Evolutionary conservation across 2,113 vertebrate genomes (phyloP), one percentile per base, ranked within the genome.

Genomic region (Martes martes): DNA sequence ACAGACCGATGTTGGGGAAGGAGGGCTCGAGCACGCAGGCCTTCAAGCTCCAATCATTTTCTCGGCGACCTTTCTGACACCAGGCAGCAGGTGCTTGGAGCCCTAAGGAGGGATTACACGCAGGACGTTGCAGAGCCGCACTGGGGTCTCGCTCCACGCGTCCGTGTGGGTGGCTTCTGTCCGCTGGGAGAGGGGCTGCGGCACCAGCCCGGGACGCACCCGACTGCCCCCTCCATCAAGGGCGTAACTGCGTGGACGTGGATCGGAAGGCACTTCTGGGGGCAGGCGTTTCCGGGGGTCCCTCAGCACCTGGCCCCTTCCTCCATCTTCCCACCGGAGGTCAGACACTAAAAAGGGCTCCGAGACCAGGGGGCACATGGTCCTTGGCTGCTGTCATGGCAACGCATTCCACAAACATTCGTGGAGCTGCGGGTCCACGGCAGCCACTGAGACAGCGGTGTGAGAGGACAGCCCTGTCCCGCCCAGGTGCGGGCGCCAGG

Each of bases 361-460:
- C 5, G 0, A 31, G 13, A 6, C 5, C 55, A 7, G 47, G 0
- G 4, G 36, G 13, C 19, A 33, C 11, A 2, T 7, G 1, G 2
- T 45, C 26, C 36, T 39, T 4, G 13, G 23, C 18, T 83, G 78
- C 47, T 10, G 4, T 39, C 67, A 24, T 2, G 31, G 24, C 31
- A 11, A 57, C 2, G 5, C 19, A 11, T 4, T 33, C 36, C 24
- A 14, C 36, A 19, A 14, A 28, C 2, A 0, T 13, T 45, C 13
- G 2, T 4, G 1, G 83, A 42, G 33, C 42, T 8, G 26, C 33
- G 1, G 6, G 33, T 21, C 15, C 65, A 7, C 0, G 1, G 36
- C 21, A 26, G 31, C 21, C 42, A 4, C 93, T 0, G 14, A 4
- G 0, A 7, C 26, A 11, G 3, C 31, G 0, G 31, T 19, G 61